These are phyloP conservation scores for Mythimna pallens DNA, from an alignment of 2,888 invertebrate species.

Conservation along the genomic window DNA sequence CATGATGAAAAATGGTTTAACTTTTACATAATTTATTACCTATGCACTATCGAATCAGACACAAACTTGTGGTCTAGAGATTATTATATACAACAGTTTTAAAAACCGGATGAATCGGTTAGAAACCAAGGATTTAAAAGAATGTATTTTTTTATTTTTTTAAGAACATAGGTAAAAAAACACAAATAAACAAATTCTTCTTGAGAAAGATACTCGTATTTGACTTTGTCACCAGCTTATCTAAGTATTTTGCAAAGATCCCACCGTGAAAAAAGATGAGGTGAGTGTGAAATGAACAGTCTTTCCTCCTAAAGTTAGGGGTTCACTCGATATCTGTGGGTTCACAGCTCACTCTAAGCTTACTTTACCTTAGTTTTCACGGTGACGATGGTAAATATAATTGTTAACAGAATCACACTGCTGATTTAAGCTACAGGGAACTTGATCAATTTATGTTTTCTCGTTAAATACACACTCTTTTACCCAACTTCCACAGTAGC, in stretches of 20 bases:
- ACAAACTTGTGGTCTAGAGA: not conserved
- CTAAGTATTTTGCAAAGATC: too few relatives aligned
- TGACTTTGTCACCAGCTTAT: too few relatives aligned
- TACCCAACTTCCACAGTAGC: not conserved
- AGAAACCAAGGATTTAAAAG: not conserved
- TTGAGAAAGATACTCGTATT: not conserved
- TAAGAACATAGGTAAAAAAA: not conserved
- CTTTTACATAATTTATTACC: not conserved
- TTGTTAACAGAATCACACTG: too few relatives aligned
- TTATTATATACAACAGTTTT: not conserved
- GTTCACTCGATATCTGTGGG: too few relatives aligned
- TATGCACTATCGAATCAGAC: not conserved
- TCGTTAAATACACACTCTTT: not conserved
- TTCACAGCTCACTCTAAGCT: too few relatives aligned
- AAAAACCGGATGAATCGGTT: not conserved
- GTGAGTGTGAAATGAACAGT: too few relatives aligned
- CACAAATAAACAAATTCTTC: not conserved
- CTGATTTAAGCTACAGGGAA: not conserved
- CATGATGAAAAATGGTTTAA: not conserved
- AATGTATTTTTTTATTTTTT: not conserved
- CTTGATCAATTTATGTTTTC: not conserved
- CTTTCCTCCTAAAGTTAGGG: too few relatives aligned
- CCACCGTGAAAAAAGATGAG: too few relatives aligned
- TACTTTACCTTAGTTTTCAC: too few relatives aligned
- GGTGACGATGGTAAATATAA: too few relatives aligned